These are phyloP conservation scores for Scaptomyza pallida DNA, from an alignment of 1,140 invertebrate species.

Conservation along the genomic window DNA sequence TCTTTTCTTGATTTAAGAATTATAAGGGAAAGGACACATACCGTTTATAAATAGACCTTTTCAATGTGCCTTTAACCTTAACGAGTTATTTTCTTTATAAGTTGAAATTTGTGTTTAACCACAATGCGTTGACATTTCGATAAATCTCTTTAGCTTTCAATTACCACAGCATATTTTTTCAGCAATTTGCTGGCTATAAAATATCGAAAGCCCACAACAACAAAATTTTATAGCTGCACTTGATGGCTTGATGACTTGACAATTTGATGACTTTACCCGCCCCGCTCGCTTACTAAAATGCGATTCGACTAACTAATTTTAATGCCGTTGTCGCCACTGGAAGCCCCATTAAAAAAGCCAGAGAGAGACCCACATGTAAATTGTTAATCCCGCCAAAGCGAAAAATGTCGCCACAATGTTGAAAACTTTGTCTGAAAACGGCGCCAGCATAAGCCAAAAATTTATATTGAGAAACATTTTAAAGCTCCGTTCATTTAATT, in stretches of 20 bases:
- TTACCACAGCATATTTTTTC: slow-evolving; percentile 29
- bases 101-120: slow-evolving; percentile 16
- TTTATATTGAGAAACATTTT: slow-evolving; percentile 40
- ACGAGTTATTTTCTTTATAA: background rate
- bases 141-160: slow-evolving; percentile 33
- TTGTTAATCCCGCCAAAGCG: slow-evolving; percentile 17
- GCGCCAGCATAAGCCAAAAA: slow-evolving; percentile 41
- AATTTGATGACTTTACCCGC: slow-evolving; percentile 55
- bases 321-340: slow-evolving; percentile 28
- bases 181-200: slow-evolving; percentile 45
- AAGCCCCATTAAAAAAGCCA: slow-evolving; percentile 11
- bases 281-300: slow-evolving; percentile 46
- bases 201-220: too few relatives aligned
- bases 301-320: slow-evolving; percentile 67
- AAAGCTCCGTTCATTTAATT: slow-evolving; percentile 58
- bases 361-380: slow-evolving; percentile 9
- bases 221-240: slow-evolving; percentile 48
- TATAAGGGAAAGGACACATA: too few relatives aligned
- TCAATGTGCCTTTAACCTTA: background rate
- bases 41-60: background rate
- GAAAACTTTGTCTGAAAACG: slow-evolving; percentile 50
- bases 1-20: too few relatives aligned
- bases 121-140: slow-evolving; percentile 23
- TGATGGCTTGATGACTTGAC: slow-evolving; percentile 40
- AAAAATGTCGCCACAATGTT: slow-evolving; percentile 51